phyloP scores from a whole-genome alignment of 2,797 vertebrate species.

The Limosa lapponica region DNA sequence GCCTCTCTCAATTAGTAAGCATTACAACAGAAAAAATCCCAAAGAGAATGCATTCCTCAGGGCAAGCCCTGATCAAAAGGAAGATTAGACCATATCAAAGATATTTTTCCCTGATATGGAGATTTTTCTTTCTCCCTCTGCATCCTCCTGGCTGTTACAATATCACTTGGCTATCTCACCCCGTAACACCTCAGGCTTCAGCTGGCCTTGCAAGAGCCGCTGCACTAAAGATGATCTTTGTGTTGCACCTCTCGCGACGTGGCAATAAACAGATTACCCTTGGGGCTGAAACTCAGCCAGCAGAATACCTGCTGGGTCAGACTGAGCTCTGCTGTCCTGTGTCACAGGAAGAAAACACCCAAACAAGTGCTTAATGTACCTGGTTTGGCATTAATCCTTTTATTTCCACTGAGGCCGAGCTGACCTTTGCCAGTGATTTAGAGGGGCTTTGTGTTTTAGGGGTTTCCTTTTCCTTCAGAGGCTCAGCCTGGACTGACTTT shows the following conservation, averaged over 20 bases:
- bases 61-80: background rate
- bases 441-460: background rate
- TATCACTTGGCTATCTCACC: background rate
- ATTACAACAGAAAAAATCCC: background rate
- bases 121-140: background rate
- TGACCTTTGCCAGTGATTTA: background rate
- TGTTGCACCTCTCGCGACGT: background rate
- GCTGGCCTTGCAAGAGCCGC: background rate
- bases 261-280: background rate
- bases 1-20: background rate
- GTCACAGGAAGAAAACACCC: background rate
- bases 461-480: background rate
- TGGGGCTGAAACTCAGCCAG: background rate
- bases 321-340: background rate
- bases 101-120: fast-evolving
- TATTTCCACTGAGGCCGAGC: background rate
- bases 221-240: background rate
- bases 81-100: background rate
- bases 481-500: background rate
- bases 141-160: background rate
- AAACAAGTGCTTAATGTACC: background rate
- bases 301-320: background rate
- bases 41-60: background rate
- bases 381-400: background rate
- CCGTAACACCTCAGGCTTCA: background rate